Evolutionary conservation across 2,888 invertebrate genomes (phyloP).

Genomic region (Lamproptera curius): DNA sequence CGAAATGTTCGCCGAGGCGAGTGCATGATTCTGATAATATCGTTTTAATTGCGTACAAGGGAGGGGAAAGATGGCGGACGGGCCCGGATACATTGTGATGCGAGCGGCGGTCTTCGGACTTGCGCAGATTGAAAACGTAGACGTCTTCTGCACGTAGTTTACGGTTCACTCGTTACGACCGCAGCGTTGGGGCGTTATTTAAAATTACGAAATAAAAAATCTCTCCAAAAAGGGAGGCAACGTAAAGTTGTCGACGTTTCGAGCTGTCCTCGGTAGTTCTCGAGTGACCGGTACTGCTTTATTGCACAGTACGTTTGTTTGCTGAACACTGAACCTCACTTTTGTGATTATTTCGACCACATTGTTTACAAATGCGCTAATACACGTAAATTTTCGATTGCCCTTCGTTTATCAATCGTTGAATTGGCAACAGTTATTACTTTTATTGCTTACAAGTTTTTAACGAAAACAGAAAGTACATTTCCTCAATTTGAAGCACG

Average conservation of each 20-base stretch:
- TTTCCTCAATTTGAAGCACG: too few relatives aligned
- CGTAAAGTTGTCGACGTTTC: slow-evolving; percentile 51
- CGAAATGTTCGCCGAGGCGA: slow-evolving; percentile 41
- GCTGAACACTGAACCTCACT: slow-evolving; percentile 57
- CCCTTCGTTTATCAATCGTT: too few relatives aligned
- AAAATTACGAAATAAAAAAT: slow-evolving; percentile 64
- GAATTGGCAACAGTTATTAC: too few relatives aligned
- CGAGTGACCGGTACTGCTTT: slow-evolving; percentile 56
- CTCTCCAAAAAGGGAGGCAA: slow-evolving; percentile 57
- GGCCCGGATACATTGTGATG: slow-evolving; percentile 47
- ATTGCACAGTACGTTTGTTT: slow-evolving; percentile 62
- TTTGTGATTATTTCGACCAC: slow-evolving; percentile 59
- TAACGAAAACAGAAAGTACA: too few relatives aligned
- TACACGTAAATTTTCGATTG: too few relatives aligned
- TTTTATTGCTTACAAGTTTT: too few relatives aligned
- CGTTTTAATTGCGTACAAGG: slow-evolving; percentile 63
- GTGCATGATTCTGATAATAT: slow-evolving; percentile 59
- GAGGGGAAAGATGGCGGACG: slow-evolving; percentile 35
- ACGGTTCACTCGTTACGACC: slow-evolving; percentile 62
- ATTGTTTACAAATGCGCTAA: slow-evolving; percentile 33
- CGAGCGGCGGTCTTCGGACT: slow-evolving; percentile 40
- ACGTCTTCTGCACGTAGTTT: slow-evolving; percentile 40
- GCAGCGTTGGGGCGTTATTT: slow-evolving; percentile 63
- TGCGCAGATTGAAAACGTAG: slow-evolving; percentile 50
- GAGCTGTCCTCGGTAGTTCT: slow-evolving; percentile 51